phyloP scores from a whole-genome alignment of 35 echinoderm and acorn worm genomes.

The Strongylocentrotus purpuratus region DNA sequence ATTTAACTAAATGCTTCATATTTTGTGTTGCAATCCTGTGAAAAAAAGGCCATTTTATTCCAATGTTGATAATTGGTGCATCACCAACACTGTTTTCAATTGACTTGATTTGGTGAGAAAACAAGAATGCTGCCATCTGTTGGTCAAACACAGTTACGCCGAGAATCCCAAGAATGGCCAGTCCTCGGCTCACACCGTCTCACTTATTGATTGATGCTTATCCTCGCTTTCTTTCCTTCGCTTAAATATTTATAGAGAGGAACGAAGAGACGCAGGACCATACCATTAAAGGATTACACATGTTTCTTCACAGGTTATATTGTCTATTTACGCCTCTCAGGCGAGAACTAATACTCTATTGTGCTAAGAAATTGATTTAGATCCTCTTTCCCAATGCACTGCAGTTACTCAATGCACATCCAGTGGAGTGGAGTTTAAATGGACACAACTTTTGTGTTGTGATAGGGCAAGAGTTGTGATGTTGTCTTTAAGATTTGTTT shows the following conservation, averaged over 20 bases:
- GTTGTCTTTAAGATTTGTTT: too few relatives aligned
- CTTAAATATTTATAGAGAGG: slow-evolving; percentile 6
- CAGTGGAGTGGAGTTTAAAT: not conserved
- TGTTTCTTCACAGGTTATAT: not conserved
- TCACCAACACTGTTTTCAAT: not conserved
- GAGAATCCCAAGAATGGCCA: not conserved
- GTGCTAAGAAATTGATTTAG: not conserved
- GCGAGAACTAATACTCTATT: not conserved
- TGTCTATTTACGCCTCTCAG: not conserved
- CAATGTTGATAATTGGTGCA: too few relatives aligned
- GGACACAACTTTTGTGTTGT: not conserved
- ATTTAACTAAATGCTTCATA: too few relatives aligned
- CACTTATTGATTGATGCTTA: slow-evolving; percentile 4
- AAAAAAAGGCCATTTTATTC: too few relatives aligned
- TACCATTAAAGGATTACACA: slow-evolving; percentile 8
- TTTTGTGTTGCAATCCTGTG: too few relatives aligned
- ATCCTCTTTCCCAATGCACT: not conserved
- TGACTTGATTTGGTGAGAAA: not conserved
- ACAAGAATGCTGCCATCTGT: slow-evolving; percentile 4
- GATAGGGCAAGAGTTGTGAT: not conserved
- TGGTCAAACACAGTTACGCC: not conserved
- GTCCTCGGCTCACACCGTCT: not conserved
- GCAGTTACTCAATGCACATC: not conserved
- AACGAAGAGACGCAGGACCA: not conserved
- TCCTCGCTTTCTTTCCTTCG: not conserved